Conservation (phyloP, 2,888 invertebrate species). For the Machimus atricapillus region DNA sequence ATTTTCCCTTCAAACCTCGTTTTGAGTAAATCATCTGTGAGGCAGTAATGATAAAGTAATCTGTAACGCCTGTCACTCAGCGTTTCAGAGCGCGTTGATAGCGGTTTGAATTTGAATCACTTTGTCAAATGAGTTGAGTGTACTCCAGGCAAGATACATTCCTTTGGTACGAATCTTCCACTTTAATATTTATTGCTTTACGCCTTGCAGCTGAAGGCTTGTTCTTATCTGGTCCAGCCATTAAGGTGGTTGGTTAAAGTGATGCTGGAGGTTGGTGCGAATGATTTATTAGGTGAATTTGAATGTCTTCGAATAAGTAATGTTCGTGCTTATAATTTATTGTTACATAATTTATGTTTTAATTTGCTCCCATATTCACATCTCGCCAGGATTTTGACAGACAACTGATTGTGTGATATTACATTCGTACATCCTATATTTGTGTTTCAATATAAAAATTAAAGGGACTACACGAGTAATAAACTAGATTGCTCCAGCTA, state of each 20-base stretch:
- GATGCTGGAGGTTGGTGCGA: neutral
- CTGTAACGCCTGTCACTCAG: neutral
- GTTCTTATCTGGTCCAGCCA: neutral
- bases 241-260: neutral
- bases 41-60: neutral
- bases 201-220: neutral
- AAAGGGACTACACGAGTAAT: neutral
- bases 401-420: neutral
- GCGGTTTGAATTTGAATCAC: neutral
- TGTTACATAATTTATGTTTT: neutral
- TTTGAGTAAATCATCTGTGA: neutral
- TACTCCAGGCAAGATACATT: neutral
- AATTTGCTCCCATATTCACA: neutral
- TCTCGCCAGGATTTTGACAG: neutral
- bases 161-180: neutral
- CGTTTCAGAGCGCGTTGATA: neutral
- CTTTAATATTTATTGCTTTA: neutral
- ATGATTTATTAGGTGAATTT: neutral
- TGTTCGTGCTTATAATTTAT: neutral
- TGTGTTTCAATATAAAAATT: neutral
- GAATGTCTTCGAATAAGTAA: neutral
- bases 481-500: no score
- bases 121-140: neutral
- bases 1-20: neutral
- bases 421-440: neutral